phyloP scores from a whole-genome alignment of 2,888 invertebrate species.

The Congeria kusceri region DNA sequence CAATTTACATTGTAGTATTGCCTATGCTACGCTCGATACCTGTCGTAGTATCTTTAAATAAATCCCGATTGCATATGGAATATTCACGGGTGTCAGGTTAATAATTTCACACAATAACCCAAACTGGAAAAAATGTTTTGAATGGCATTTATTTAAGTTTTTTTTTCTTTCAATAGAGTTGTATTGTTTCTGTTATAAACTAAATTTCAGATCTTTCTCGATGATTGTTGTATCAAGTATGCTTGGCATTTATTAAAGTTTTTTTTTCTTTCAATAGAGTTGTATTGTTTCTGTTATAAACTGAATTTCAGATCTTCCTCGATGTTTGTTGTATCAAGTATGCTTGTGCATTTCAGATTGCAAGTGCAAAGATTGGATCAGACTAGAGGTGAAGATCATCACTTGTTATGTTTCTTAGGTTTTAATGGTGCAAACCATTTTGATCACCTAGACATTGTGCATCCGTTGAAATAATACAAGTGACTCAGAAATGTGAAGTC shows the following conservation, averaged over 20 bases:
- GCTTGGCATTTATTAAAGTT: background rate
- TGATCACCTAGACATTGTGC: no score
- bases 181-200: background rate
- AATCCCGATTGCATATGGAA: no score
- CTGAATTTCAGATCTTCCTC: background rate
- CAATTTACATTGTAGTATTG: no score
- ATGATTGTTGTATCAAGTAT: background rate
- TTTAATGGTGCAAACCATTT: no score
- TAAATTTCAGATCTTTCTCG: background rate
- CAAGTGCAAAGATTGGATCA: conserved; percentile 70
- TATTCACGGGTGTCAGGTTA: no score
- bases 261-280: background rate
- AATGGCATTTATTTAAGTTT: background rate
- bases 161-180: background rate
- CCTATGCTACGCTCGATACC: no score
- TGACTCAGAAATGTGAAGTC: no score
- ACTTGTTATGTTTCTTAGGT: no score
- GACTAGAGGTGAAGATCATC: conserved; percentile 35
- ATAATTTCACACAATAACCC: no score
- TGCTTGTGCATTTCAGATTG: conserved; percentile 63
- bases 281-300: background rate
- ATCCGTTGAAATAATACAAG: no score
- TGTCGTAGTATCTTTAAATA: no score
- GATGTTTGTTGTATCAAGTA: background rate
- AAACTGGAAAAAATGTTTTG: no score